Conservation (phyloP, 64 coral and sea anemone species). For the Actinia equina region DNA sequence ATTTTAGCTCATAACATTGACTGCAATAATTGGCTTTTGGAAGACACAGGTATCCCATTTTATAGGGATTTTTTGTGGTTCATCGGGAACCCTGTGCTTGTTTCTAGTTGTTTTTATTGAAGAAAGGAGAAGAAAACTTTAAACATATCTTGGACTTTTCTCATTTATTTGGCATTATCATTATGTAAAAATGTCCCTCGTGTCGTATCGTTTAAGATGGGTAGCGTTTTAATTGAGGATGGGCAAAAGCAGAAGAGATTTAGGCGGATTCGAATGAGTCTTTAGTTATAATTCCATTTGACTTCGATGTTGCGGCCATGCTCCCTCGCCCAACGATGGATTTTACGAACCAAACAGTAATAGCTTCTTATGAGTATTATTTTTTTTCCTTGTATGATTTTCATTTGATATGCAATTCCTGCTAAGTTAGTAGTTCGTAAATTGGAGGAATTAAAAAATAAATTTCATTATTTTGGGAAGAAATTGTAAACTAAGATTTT, state of each 20-base stretch:
- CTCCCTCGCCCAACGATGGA: not conserved
- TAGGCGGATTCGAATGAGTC: not conserved
- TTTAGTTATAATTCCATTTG: not conserved
- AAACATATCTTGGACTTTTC: not conserved
- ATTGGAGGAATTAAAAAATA: no score
- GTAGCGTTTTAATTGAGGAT: not conserved
- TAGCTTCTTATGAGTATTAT: not conserved
- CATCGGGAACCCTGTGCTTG: conserved; percentile 12
- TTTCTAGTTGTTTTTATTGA: not conserved
- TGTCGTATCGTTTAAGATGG: not conserved
- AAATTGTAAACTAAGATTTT: no score
- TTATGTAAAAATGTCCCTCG: not conserved
- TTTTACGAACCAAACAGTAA: not conserved
- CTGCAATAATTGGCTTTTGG: not conserved
- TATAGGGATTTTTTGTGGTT: not conserved
- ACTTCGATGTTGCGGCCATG: not conserved
- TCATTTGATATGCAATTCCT: not conserved
- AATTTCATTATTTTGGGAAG: no score
- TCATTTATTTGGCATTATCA: not conserved
- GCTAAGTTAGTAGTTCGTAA: no score
- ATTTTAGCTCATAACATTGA: not conserved
- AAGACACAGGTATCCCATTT: conserved; percentile 19
- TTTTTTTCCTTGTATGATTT: not conserved
- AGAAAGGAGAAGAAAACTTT: not conserved
- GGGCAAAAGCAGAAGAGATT: not conserved